Base-by-base conservation (phyloP, 2,797 vertebrate genomes). In the Sebastolobus altivelis region DNA sequence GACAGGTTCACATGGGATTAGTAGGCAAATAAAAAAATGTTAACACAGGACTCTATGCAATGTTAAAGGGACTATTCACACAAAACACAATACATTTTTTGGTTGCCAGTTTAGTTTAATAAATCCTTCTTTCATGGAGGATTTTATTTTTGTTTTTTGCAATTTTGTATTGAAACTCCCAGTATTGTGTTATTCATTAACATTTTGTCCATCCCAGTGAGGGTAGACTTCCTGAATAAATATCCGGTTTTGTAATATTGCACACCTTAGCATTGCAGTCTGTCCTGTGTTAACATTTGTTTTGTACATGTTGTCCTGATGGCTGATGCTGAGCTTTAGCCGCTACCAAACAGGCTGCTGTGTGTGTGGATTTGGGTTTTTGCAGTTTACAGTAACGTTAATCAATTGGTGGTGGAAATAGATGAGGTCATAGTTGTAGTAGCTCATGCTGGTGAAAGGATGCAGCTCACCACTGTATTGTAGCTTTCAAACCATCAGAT, bases 221-320 rank as follows among this genome's bases (percentile, higher is more conserved):
- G 5, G 29, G 13, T 68, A 37, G 8, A 37, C 2, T 60, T 55
- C 49, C 25, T 58, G 40, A 54, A 37, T 37, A 5, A 43, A 29
- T n/a, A n/a, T 22, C 6, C 3, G 13, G 16, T 25, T 27, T 77
- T 60, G 29, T 59, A 12, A 49, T 59, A 2, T 22, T 65, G n/a
- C 29, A 29, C 14, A 29, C 67, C 2, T 60, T 29, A 25, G 46
- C 76, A 82, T 72, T 43, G 37, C 70, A 84, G 33, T 65, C 43
- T 18, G 52, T 90, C 69, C 81, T 83, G 84, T 81, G 80, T 84
- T 90, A 54, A 83, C 14, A 72, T 81, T 59, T 59, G 52, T 70
- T 80, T 79, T 43, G 6, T 72, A 71, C 81, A 84, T 75, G 59
- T 46, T 80, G 18, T 74, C 29, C 37, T 78, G 76, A n/a, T 55